A percentile compares a stretch with the other conserved stretches of the same genome.
Conservation (phyloP, 2,888 invertebrate genomes). For the Sturmia bella region DNA sequence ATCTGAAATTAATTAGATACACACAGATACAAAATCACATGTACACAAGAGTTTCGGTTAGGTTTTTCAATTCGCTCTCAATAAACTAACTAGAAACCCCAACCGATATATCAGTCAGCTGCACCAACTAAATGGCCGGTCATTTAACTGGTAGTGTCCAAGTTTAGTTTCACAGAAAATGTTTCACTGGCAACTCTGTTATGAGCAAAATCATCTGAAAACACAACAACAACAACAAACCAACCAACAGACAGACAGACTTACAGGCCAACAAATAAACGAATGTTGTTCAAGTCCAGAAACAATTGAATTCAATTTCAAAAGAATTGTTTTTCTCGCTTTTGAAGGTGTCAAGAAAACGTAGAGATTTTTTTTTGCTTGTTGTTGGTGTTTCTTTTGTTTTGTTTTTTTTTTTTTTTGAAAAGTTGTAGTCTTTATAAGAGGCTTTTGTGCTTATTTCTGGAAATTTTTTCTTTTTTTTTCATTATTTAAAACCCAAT, state of each 20-base stretch:
- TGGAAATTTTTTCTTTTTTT: slow-evolving; percentile 17
- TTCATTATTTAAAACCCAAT: slow-evolving; percentile 45
- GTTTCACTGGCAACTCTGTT: too few relatives aligned
- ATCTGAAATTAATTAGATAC: too few relatives aligned
- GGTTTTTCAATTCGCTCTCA: too few relatives aligned
- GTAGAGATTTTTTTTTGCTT: slow-evolving; percentile 52
- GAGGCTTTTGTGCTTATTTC: slow-evolving; percentile 61
- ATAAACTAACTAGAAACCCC: too few relatives aligned
- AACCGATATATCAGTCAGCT: too few relatives aligned
- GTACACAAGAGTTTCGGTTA: too few relatives aligned
- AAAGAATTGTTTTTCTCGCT: slow-evolving; percentile 60
- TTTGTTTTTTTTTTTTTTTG: slow-evolving; percentile 28
- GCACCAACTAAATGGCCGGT: too few relatives aligned
- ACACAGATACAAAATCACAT: too few relatives aligned
- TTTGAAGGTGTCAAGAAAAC: slow-evolving; percentile 68
- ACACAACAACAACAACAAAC: slow-evolving; percentile 4
- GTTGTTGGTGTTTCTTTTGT: slow-evolving; percentile 20
- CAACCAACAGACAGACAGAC: slow-evolving; percentile 5
- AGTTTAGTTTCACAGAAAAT: too few relatives aligned
- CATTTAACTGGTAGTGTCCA: too few relatives aligned
- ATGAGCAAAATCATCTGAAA: neutral
- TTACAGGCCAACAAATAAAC: slow-evolving; percentile 1
- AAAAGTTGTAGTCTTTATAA: slow-evolving; percentile 45
- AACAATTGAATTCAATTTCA: slow-evolving; percentile 67
- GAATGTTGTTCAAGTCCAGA: slow-evolving; percentile 32